phyloP scores from a whole-genome alignment of 2,797 vertebrate species.

The Tokudaia muenninki region DNA sequence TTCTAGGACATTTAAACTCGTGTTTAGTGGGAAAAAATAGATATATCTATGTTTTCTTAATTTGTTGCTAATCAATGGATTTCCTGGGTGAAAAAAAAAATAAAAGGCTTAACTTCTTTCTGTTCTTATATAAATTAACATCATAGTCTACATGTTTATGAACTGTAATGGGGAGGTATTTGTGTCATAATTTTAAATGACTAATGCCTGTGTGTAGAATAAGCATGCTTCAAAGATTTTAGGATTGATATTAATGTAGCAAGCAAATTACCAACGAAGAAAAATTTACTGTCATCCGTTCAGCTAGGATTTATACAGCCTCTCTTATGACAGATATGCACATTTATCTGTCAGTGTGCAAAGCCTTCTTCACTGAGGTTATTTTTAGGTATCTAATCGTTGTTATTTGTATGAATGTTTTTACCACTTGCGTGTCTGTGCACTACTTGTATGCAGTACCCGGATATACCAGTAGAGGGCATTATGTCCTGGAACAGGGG shows the following conservation, averaged over 20 bases:
- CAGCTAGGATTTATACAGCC: neutral
- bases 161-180: neutral
- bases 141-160: neutral
- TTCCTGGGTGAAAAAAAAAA: neutral
- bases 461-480: neutral
- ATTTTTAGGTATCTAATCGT: neutral
- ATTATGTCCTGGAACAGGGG: neutral
- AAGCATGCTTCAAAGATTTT: neutral
- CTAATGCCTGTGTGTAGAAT: neutral
- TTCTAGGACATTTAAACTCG: neutral
- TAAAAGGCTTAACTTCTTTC: constrained; percentile 65
- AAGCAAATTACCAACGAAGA: neutral
- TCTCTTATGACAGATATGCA: neutral
- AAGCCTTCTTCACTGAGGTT: neutral
- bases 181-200: neutral
- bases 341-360: neutral
- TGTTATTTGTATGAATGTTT: neutral
- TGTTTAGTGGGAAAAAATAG: constrained; percentile 50
- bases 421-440: neutral
- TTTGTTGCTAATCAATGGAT: neutral
- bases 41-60: constrained; percentile 1
- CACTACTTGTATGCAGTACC: too few relatives aligned
- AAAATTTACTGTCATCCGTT: neutral
- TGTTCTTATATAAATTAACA: neutral
- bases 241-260: neutral